Base-by-base conservation (phyloP, 2,797 vertebrate genomes). In the Microcaecilia unicolor region DNA sequence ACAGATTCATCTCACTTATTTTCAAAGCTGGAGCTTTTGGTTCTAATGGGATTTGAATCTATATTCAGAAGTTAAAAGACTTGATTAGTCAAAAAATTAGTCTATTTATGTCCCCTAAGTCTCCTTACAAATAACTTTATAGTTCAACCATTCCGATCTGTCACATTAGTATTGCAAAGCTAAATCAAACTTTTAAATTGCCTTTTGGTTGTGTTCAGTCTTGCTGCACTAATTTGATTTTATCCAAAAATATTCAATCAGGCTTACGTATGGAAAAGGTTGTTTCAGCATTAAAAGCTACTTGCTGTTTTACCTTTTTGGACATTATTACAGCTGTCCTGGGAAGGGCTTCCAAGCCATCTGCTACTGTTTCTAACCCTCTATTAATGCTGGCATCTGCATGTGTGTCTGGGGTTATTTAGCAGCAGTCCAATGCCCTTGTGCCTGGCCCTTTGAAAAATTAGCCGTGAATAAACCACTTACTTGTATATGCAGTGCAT, bases 281-380 rank as follows among this genome's bases (percentile, higher is more conserved):
- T 76, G 59, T 49, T 72, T 81, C 79, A 67, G 67, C 67, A 39
- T 58, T 74, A 78, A 74, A 73, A 71, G 50, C 57, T 60, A 32
- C 72, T 80, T 67, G 61, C 64, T 73, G 59, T 66, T 78, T 51
- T 75, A 72, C 61, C 62, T 76, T n/a, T n/a, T 74, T 77, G 58
- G 52, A 79, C 74, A 65, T 65, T 18, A 4, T 71, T 69, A 51
- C 43, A 44, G 31, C 56, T 52, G 60, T 73, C 72, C 56, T 71
- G 66, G 69, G 61, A 42, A 67, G 70, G 39, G 45, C 62, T 78
- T 82, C 58, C 61, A 60, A 61, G 55, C 76, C 74, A 81, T 78
- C 75, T 83, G 72, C 51, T 71, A 10, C 49, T 48, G 36, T 69
- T 66, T 63, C 48, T 40, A 71, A 60, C 27, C 41, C 51, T 22